Percentiles rank a stretch among this genome's conserved stretches.
These are phyloP conservation scores for Epirrita christyi DNA, from an alignment of 2,888 invertebrate species.

Conservation along the genomic window DNA sequence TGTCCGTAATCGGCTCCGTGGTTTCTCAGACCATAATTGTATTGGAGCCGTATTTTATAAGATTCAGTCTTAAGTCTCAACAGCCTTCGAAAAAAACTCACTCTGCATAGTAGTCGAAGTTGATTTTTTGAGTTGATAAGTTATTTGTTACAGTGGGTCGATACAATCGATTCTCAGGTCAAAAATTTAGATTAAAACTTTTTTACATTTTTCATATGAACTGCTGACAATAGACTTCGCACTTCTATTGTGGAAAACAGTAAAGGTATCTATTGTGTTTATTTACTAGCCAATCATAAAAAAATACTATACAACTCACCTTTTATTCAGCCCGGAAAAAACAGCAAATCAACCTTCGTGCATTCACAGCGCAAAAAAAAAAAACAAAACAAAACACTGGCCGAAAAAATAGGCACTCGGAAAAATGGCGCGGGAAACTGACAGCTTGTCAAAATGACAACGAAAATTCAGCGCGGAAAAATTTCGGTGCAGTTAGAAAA, in stretches of 20 bases:
- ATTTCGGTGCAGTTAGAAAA: slow-evolving; percentile 28
- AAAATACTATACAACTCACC: slow-evolving; percentile 43
- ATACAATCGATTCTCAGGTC: background rate
- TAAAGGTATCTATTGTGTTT: slow-evolving; percentile 19
- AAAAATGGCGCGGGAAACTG: slow-evolving; percentile 58
- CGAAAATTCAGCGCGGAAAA: slow-evolving; percentile 35
- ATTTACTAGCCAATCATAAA: slow-evolving; percentile 31
- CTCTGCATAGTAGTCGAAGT: no score
- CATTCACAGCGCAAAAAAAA: slow-evolving; percentile 37
- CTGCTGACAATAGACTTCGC: slow-evolving; percentile 3
- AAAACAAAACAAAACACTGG: slow-evolving; percentile 45
- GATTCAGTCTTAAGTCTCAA: no score
- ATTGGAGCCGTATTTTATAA: no score
- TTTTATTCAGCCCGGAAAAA: slow-evolving; percentile 36
- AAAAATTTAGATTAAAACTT: background rate
- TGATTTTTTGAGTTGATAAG: no score
- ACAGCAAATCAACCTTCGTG: slow-evolving; percentile 41
- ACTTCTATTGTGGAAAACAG: slow-evolving; percentile 1
- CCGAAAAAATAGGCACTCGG: slow-evolving; percentile 48
- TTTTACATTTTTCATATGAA: slow-evolving; percentile 1
- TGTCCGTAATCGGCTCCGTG: no score
- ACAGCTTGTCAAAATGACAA: slow-evolving; percentile 51
- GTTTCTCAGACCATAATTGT: no score
- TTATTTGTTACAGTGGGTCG: no score
- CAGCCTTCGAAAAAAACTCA: no score